Conservation (phyloP, 2,888 invertebrate genomes). For the Tetragonula carbonaria region DNA sequence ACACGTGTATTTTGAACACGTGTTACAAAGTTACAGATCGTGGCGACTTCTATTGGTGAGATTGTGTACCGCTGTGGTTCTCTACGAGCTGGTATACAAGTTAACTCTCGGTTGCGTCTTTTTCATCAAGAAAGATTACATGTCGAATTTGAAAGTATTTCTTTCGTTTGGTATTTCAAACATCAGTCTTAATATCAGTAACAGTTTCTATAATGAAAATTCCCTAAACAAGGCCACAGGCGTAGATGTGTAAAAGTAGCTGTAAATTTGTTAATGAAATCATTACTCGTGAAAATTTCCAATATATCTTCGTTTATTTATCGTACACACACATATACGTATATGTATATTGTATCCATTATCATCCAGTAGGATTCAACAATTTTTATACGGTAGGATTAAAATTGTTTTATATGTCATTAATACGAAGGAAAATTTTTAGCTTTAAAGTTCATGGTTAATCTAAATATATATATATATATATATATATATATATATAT, state of each 20-base stretch:
- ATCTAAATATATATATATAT: not conserved
- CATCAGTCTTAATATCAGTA: not conserved
- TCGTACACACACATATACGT: not conserved
- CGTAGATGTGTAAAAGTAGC: not conserved
- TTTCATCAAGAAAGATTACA: too few relatives aligned
- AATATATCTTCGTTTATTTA: not conserved
- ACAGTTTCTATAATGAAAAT: not conserved
- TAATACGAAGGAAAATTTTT: not conserved
- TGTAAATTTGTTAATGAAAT: not conserved
- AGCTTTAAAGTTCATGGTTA: too few relatives aligned
- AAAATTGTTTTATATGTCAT: not conserved
- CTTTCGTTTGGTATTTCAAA: not conserved
- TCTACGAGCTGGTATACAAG: slow-evolving; percentile 36
- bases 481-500: not conserved
- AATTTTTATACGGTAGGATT: not conserved
- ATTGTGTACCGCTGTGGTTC: slow-evolving; percentile 38
- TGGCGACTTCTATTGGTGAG: slow-evolving; percentile 64
- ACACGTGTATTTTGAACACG: not conserved
- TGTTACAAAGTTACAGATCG: slow-evolving; percentile 24
- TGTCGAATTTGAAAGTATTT: not conserved
- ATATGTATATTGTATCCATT: not conserved
- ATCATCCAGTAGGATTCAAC: not conserved
- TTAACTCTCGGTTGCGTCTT: not conserved
- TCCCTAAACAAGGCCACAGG: too few relatives aligned
- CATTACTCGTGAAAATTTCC: not conserved